Base-by-base conservation (phyloP, 2,888 invertebrate genomes). In the Andrena fulva region DNA sequence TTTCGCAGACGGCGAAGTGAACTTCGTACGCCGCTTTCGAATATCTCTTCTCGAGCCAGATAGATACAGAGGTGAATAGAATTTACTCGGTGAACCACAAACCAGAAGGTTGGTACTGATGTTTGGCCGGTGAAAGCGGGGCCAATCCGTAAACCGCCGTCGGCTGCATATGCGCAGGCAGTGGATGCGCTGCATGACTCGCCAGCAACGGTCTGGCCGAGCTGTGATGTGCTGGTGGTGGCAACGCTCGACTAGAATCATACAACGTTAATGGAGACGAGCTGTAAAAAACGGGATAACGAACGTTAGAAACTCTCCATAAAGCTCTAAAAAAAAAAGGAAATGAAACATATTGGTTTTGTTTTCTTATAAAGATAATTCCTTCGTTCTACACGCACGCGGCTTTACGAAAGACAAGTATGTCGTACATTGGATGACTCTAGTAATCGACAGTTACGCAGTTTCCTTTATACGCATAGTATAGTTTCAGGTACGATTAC, bases 151-250 rank as follows among this genome's bases (percentile, higher is more conserved):
- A 96, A 54, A 95, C 95, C 66, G 94, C 93, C 8, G 95, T 94
- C 69, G 95, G 97, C 93, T 97, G 97, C 94, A 97, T 96, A 93
- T 98, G 97, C 8, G 97, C 97, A 82, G 97, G 97, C 90, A 97
- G 94, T 63, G 97, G 97, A 94, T 97, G 97, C 68, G 96, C 95
- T 82, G 97, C 95, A 94, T 97, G 96, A 86, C 95, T 95, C 66
- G 96, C 95, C 93, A 96, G 93, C 89, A 96, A 95, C 71, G 96
- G 96, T 92, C 96, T 94, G 70, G 97, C 97, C 91, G 96, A 96
- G 89, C 96, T 96, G 95, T 97, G 97, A 94, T 97, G 98, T 27
- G 98, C 98, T 67, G 97, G 97, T 10, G 98, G 98, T 66, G 97
- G 98, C 56, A 97, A 94, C 83, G 95, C 96, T 88, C 96, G 95